These are phyloP conservation scores for Urechis unicinctus DNA, from an alignment of 2,888 invertebrate species.

Conservation along the genomic window DNA sequence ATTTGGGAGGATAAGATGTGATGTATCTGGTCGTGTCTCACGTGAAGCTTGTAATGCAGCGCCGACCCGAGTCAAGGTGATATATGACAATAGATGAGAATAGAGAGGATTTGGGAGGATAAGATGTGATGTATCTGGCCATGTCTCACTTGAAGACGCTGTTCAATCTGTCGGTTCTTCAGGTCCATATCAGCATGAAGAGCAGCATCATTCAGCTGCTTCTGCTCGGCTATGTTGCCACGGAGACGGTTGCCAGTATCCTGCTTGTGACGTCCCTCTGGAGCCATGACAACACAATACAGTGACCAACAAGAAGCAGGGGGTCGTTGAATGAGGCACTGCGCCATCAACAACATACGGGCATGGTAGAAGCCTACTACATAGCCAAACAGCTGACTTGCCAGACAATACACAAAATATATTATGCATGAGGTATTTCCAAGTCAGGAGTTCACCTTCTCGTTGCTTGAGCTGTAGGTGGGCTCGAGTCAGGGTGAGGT, in stretches of 20 bases:
- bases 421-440: too few species aligned
- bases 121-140: too few species aligned
- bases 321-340: neutral
- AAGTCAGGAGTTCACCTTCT: slow-evolving; percentile 43
- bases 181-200: slow-evolving; percentile 39
- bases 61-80: too few species aligned
- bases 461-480: slow-evolving; percentile 42
- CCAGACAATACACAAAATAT: too few species aligned
- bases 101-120: too few species aligned
- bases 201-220: slow-evolving; percentile 38
- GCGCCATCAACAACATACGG: neutral
- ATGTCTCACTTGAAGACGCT: slow-evolving; percentile 31
- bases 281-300: neutral
- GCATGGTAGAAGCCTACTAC: too few species aligned
- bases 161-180: slow-evolving; percentile 36
- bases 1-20: too few species aligned
- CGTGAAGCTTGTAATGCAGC: too few species aligned
- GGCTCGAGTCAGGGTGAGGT: slow-evolving; percentile 34
- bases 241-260: slow-evolving; percentile 39
- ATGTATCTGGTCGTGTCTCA: too few species aligned
- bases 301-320: neutral
- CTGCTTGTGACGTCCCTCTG: slow-evolving; percentile 41
- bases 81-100: too few species aligned
- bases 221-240: slow-evolving; percentile 36
- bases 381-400: too few species aligned